phyloP scores from a whole-genome alignment of 2,797 vertebrate species.

The Alca torda region DNA sequence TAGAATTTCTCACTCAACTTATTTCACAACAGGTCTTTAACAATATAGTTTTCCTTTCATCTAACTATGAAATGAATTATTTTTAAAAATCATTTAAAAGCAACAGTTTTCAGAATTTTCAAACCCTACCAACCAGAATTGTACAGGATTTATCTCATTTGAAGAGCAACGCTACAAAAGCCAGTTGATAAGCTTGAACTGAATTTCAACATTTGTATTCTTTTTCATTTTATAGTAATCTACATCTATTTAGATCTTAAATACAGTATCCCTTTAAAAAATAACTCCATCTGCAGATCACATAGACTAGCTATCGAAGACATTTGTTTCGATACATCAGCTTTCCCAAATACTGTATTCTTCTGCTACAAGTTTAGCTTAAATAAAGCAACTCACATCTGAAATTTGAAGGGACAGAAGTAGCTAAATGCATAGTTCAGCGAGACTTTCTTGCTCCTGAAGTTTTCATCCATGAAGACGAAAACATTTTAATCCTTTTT shows the following conservation, averaged over 20 bases:
- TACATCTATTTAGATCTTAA: not conserved
- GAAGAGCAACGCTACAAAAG: not conserved
- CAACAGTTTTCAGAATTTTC: not conserved
- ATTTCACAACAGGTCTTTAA: not conserved
- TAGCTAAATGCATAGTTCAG: not conserved
- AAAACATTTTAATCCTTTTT: not conserved
- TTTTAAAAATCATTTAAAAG: not conserved
- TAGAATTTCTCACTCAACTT: not conserved
- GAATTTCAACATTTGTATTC: not conserved
- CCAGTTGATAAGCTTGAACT: not conserved
- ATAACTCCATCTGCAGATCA: not conserved
- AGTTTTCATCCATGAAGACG: not conserved
- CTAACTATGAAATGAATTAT: not conserved
- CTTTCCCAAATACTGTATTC: not conserved
- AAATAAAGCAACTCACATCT: not conserved
- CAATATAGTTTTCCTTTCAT: not conserved
- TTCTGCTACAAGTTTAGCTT: not conserved
- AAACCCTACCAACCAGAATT: not conserved
- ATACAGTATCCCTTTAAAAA: not conserved
- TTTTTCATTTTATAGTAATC: not conserved
- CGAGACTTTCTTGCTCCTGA: not conserved
- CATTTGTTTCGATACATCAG: not conserved
- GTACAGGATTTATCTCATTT: not conserved
- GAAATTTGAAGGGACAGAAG: not conserved
- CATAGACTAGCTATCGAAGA: not conserved